A percentile compares a stretch with the other conserved stretches of the same genome.
phyloP scores from a whole-genome alignment of 1,140 invertebrate genomes.

The Anastatus disparis region DNA sequence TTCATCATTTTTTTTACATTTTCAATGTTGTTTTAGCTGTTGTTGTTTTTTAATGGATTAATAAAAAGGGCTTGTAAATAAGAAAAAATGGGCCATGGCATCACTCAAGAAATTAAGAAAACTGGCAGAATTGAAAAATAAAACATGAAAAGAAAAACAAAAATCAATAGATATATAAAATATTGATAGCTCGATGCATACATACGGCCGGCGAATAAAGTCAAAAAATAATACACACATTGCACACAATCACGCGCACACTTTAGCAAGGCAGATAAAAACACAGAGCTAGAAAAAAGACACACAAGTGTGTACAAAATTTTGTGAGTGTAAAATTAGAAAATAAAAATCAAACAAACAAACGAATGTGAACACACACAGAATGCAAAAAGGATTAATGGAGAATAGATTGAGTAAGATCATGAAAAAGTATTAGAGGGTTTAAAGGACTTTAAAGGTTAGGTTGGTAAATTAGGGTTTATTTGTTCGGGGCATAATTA shows the following conservation, averaged over 20 bases:
- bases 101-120: not conserved
- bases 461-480: not conserved
- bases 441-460: not conserved
- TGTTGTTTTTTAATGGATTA: constrained; percentile 12
- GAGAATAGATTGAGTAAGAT: not conserved
- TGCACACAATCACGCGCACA: constrained; percentile 15
- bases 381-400: not conserved
- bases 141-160: constrained; percentile 1
- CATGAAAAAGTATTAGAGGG: not conserved
- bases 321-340: too few species aligned
- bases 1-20: too few species aligned
- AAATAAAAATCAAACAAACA: too few species aligned
- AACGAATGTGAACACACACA: constrained; percentile 20
- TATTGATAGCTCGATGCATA: constrained; percentile 7
- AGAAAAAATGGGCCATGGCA: not conserved
- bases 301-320: constrained; percentile 27
- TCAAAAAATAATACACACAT: constrained; percentile 19
- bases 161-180: not conserved
- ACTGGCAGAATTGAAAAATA: not conserved
- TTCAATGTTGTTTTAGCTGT: too few species aligned
- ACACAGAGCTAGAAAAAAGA: constrained; percentile 26
- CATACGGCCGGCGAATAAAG: constrained; percentile 11
- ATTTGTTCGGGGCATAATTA: too few species aligned
- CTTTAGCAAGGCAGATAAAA: constrained; percentile 29
- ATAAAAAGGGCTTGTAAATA: not conserved